Percentiles rank a stretch among this genome's conserved stretches.
Conservation (phyloP, 1,140 invertebrate species). For the Antheraea mylitta region DNA sequence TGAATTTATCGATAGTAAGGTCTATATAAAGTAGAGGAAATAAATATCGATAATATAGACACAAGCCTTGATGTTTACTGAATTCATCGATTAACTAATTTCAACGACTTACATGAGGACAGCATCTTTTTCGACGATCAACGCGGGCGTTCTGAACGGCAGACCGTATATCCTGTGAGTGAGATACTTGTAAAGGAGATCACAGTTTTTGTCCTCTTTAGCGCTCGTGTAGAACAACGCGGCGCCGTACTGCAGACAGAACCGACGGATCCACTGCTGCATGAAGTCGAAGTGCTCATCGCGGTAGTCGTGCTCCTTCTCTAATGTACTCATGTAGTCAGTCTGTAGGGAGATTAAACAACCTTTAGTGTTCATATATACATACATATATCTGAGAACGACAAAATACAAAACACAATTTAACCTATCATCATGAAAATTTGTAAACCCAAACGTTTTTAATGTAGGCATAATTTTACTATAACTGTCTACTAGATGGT, state of each 20-base stretch:
- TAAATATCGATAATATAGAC: no score
- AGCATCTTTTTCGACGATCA: conserved; percentile 99
- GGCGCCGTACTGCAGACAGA: conserved; percentile 98
- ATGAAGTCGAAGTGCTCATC: conserved; percentile 99
- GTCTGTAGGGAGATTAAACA: conserved; percentile 80
- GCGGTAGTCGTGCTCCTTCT: conserved; percentile 96
- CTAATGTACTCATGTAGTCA: conserved; percentile 97
- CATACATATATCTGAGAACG: no score
- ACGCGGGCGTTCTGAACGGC: conserved; percentile 95
- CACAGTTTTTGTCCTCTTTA: conserved; percentile 99
- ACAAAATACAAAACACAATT: no score
- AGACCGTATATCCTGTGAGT: conserved; percentile 98
- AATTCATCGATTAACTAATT: background rate
- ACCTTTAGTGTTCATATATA: no score
- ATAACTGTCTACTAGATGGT: no score
- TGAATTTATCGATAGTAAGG: no score
- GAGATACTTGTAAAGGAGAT: conserved; percentile 98
- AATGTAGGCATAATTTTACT: no score
- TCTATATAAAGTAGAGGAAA: no score
- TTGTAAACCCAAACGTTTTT: no score
- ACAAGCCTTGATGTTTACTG: no score
- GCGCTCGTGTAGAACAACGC: conserved; percentile 98
- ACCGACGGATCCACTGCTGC: conserved; percentile 98
- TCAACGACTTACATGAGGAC: conserved; percentile 92
- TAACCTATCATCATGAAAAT: no score